Base-by-base conservation (phyloP, 2,888 invertebrate species). In the Invenusta paracnida region DNA sequence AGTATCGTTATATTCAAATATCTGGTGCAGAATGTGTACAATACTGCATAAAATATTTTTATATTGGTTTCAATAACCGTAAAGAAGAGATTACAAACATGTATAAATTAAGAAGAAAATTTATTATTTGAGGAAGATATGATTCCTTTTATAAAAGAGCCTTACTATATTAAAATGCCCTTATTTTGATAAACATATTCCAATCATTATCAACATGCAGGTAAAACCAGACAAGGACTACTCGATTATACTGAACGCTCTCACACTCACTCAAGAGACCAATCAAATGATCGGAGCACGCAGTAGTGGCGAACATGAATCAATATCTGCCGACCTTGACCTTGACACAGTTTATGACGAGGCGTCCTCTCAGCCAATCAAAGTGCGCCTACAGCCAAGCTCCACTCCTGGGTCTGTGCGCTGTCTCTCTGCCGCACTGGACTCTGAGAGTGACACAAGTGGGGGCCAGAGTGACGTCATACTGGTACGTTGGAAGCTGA, bases 191-290 rank as follows among this genome's bases (percentile, higher is more conserved):
- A 11, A 48, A 48, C 17, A 17, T 48, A 48, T 11, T 11, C 48
- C 48, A 48, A 11, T 17, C 17, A 11, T 48, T 5, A 5, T 48
- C 17, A 11, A 11, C 48, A 48, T 48, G 5, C 17, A 73, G 73
- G 73, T 73, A 2, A 73, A 73, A 73, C 90, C 91, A 5, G 91
- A 90, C 25, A 90, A 91, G 86, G 88, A 88, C 30, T 91, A 91
- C 88, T 89, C 88, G 85, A 89, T 91, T 30, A 90, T 89, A 17
- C 89, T 92, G 17, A 89, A 91, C 81, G 91, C 91, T 84, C 88
- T 91, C 88, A 91, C 91, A 17, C 90, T 90, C 85, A 90, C 90
- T 25, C 90, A 91, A 66, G 89, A 90, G 11, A 90, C 89, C 5
- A 90, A 89, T 87, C 89, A 89, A 85, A 90, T 89, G 29, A 88